A percentile compares a stretch with the other conserved stretches of the same genome.
Conservation (phyloP, 2,888 invertebrate species). For the Sepiola atlantica region DNA sequence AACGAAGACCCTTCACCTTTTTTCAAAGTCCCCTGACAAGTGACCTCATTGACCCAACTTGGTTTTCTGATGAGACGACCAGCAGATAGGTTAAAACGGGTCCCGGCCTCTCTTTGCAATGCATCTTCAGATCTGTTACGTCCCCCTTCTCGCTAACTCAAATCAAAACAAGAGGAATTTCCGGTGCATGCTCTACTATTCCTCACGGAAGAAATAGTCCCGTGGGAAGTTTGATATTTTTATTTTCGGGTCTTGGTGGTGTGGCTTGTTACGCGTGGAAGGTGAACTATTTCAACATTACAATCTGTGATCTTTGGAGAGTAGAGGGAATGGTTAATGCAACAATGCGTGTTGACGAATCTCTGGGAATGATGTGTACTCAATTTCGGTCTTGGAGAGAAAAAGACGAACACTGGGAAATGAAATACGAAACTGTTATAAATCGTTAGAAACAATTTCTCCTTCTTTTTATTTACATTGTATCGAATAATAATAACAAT, state of each 20-base stretch:
- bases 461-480: too few relatives aligned
- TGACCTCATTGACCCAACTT: neutral
- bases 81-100: neutral
- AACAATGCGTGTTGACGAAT: neutral
- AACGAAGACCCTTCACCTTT: neutral
- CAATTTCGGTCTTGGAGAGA: too few relatives aligned
- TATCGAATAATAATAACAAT: too few relatives aligned
- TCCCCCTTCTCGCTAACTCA: neutral
- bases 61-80: neutral
- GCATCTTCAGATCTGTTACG: neutral
- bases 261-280: neutral
- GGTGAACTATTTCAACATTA: neutral
- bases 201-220: neutral
- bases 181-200: neutral
- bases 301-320: neutral
- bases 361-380: too few relatives aligned
- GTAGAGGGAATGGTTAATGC: neutral
- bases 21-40: neutral
- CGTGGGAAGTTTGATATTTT: neutral
- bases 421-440: too few relatives aligned
- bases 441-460: too few relatives aligned
- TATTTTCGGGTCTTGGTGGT: too few relatives aligned
- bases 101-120: neutral
- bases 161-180: slow-evolving; percentile 32
- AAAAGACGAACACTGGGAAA: too few relatives aligned